Percentiles rank a stretch among this genome's conserved stretches.
These are phyloP conservation scores for Hormaphis cornu DNA, from an alignment of 1,140 invertebrate genomes.

Conservation along the genomic window DNA sequence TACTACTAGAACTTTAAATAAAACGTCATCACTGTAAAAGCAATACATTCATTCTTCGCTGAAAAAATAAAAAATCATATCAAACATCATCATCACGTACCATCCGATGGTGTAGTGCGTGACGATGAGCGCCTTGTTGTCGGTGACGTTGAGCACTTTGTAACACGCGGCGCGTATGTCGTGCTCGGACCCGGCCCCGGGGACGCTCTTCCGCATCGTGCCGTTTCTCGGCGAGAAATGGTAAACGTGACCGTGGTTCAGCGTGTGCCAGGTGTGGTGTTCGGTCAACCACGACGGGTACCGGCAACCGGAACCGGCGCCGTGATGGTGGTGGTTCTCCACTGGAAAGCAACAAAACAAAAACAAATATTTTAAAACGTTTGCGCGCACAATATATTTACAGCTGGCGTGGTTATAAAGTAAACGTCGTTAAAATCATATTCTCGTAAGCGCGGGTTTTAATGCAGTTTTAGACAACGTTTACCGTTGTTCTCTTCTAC, in stretches of 20 bases:
- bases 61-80: no score
- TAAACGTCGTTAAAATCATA: no score
- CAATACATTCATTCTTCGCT: no score
- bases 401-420: no score
- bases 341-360: constrained; percentile 21
- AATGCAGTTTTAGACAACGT: no score
- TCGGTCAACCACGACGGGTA: constrained; percentile 58
- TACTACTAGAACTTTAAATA: no score
- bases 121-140: constrained; percentile 51
- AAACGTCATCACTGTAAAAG: no score
- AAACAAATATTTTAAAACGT: background rate
- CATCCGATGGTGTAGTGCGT: constrained; percentile 60
- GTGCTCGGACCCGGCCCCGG: constrained; percentile 2
- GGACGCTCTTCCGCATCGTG: constrained; percentile 43
- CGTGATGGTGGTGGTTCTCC: constrained; percentile 33
- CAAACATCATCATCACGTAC: no score
- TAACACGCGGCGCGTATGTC: constrained; percentile 36
- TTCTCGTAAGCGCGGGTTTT: no score
- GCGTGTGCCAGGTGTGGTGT: constrained; percentile 58
- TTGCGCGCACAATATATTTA: background rate
- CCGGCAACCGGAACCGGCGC: constrained; percentile 47
- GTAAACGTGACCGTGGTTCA: constrained; percentile 57
- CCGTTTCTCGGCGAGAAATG: constrained; percentile 56
- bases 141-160: constrained; percentile 30
- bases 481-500: no score